Evolutionary conservation across 2,113 vertebrate genomes (phyloP), one percentile per base, ranked within the genome.

Genomic region (Himantopus leucocephalus): DNA sequence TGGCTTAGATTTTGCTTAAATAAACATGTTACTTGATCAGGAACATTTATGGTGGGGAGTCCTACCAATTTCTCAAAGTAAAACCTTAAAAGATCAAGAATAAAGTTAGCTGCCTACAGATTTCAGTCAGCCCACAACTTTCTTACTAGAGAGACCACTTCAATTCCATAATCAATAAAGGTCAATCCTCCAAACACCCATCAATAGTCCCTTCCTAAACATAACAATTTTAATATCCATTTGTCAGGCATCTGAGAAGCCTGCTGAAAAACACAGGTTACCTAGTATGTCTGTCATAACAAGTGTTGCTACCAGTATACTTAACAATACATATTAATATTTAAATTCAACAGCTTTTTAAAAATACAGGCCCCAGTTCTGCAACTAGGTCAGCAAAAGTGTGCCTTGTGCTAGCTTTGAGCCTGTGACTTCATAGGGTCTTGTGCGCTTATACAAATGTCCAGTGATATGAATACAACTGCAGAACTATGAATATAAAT

Each of bases 301-400:
- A 91, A 94, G 77, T 27, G 60, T 17, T 90, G 67, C 53, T 64
- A 82, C 50, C 23, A 81, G 14, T 56, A 78, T 14, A 60, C 53
- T 37, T 41, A 67, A 48, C 53, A 53, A 43, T 9, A 20, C 37
- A 78, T 41, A 83, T 52, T 45, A 91, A 83, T 72, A 94, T 21
- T 52, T 32, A 84, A 59, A 85, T 90, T 73, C 58, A 50, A 89
- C 34, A 89, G 72, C 77, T 95, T 95, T 55, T 82, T 27, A 81
- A 88, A 94, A 97, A 94, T 32, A 14, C 78, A 83, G 92, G 81
- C n/a, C 41, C n/a, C 37, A 52, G 90, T 52, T 91, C 77, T 83
- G 45, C 89, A 96, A 95, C 37, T 96, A 91, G 94, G 94, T 94
- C 92, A 92, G 90, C 41, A 85, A 41, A 94, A 82, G 77, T 17